These are phyloP conservation scores for Drosophila hawaiiensis DNA, from an alignment of 2,888 invertebrate species.

Conservation along the genomic window DNA sequence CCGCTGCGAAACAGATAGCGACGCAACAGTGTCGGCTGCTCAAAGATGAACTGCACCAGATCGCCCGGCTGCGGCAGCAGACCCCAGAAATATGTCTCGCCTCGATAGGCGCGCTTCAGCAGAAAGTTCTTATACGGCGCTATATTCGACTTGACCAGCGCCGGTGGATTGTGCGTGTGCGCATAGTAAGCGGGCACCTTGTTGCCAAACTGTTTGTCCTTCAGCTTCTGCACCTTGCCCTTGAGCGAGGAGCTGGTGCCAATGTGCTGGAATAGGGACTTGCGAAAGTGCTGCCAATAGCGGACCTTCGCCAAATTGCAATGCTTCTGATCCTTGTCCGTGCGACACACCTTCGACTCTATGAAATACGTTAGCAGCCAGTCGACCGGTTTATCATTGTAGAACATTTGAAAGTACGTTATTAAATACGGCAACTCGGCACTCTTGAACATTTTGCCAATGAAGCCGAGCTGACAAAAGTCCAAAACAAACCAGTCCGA, in stretches of 20 bases:
- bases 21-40: slow-evolving; percentile 87
- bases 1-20: slow-evolving; percentile 95
- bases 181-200: slow-evolving; percentile 92
- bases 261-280: slow-evolving; percentile 97
- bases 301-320: slow-evolving; percentile 92
- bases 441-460: slow-evolving; percentile 96
- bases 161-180: slow-evolving; percentile 90
- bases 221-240: slow-evolving; percentile 98
- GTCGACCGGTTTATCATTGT: slow-evolving; percentile 98
- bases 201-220: slow-evolving; percentile 94
- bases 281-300: slow-evolving; percentile 94
- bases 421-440: slow-evolving; percentile 94
- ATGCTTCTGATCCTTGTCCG: slow-evolving; percentile 93
- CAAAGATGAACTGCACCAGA: slow-evolving; percentile 92
- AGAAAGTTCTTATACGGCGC: slow-evolving; percentile 92
- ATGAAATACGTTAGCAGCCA: slow-evolving; percentile 97
- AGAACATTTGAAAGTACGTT: slow-evolving; percentile 97
- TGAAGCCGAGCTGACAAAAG: slow-evolving; percentile 97
- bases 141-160: slow-evolving; percentile 90
- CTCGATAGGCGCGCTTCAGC: slow-evolving; percentile 92
- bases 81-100: slow-evolving; percentile 97
- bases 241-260: slow-evolving; percentile 97
- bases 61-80: slow-evolving; percentile 93
- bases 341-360: slow-evolving; percentile 94
- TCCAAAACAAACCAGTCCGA: slow-evolving; percentile 95